Conservation (phyloP, 2,888 invertebrate species). For the Spicauda simplicius region DNA sequence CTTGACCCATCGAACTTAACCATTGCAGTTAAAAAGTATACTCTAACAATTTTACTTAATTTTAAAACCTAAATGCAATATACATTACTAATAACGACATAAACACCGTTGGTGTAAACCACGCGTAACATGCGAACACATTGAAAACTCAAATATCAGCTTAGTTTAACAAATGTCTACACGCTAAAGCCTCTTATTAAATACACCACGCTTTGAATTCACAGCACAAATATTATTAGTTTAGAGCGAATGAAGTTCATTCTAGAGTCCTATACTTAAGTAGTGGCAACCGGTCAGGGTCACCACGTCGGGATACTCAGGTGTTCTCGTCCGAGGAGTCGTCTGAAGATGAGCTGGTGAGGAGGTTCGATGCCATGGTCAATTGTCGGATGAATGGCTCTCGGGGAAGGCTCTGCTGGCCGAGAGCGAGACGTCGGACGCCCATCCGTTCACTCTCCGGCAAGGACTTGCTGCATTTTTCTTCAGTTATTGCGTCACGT, state of each 20-base stretch:
- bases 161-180: conserved; percentile 31
- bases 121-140: conserved; percentile 20
- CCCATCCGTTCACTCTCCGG: conserved; percentile 85
- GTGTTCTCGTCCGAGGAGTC: conserved; percentile 81
- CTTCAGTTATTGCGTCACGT: conserved; percentile 90
- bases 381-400: conserved; percentile 86
- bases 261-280: conserved; percentile 76
- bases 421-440: conserved; percentile 78
- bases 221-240: conserved; percentile 30
- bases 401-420: conserved; percentile 84
- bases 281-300: conserved; percentile 81
- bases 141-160: conserved; percentile 15
- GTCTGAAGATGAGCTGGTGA: conserved; percentile 86
- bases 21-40: neutral
- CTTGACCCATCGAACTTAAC: neutral
- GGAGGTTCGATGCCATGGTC: conserved; percentile 85
- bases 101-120: neutral
- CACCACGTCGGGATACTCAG: conserved; percentile 81
- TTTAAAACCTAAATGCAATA: conserved; percentile 18
- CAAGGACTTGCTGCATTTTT: conserved; percentile 86
- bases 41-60: conserved; percentile 27
- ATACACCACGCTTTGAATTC: conserved; percentile 30
- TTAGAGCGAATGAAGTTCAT: conserved; percentile 47
- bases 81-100: conserved; percentile 10
- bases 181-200: conserved; percentile 29